phyloP scores from a whole-genome alignment of 2,113 vertebrate genomes.

The Aspiorhynchus laticeps region DNA sequence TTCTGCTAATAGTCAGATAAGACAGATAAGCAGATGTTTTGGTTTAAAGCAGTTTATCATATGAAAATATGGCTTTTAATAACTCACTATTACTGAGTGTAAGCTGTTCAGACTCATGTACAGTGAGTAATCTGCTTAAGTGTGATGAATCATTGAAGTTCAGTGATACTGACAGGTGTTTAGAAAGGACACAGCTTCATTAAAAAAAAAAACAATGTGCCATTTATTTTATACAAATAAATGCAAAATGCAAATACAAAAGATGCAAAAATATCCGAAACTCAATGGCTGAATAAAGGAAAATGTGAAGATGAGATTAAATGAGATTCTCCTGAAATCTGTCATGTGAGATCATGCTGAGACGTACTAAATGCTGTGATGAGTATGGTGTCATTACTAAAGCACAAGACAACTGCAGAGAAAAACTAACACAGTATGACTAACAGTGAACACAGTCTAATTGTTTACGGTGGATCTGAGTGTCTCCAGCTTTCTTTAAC shows the following conservation, averaged over 20 bases:
- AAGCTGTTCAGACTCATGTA: constrained; percentile 45
- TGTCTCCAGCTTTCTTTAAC: neutral
- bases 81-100: constrained; percentile 37
- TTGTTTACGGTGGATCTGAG: neutral
- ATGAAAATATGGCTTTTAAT: constrained; percentile 52
- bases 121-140: constrained; percentile 54
- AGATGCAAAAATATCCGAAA: neutral
- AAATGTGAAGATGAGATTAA: constrained; percentile 3
- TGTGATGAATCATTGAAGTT: constrained; percentile 47
- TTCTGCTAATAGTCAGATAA: constrained; percentile 10
- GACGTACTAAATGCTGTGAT: neutral
- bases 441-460: neutral
- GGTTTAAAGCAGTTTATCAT: constrained; percentile 34
- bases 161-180: constrained; percentile 47
- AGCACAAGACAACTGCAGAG: constrained; percentile 25
- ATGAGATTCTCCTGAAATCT: neutral
- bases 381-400: neutral
- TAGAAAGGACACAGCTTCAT: constrained; percentile 36
- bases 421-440: neutral
- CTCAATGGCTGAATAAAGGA: constrained; percentile 25
- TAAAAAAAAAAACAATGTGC: constrained; percentile 59
- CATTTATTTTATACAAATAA: constrained; percentile 59
- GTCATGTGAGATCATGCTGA: neutral
- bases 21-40: constrained; percentile 45
- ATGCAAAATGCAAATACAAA: constrained; percentile 22